Base-by-base conservation (phyloP, 2,797 vertebrate genomes). In the Tapirus indicus region DNA sequence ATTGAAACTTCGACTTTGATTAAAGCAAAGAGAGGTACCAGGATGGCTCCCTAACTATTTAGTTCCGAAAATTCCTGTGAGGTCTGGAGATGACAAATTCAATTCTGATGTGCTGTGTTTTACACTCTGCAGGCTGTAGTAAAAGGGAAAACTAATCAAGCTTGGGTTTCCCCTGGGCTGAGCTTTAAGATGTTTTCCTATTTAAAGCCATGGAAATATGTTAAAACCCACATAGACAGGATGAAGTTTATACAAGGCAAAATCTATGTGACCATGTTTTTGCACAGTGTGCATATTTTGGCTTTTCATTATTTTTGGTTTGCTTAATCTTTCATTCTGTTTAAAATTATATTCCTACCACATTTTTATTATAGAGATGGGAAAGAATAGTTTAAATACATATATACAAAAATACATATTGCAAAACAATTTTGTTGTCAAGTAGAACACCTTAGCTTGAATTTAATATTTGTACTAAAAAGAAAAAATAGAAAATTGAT, bases 41-140 rank as follows among this genome's bases (percentile, higher is more conserved):
- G 98, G 98, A 99, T 99, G 98, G 97, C 98, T 99, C 99, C 98
- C 98, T 99, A 99, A 99, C 98, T 98, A 98, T 98, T 98, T 98
- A 99, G 98, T 98, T 99, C 99, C 99, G 99, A 98, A 99, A 99
- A 99, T 99, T 99, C 98, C 99, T 99, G 99, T 99, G 99, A 98
- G 99, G 99, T 99, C 99, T 98, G 98, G 98, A 98, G 98, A 99
- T 99, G 99, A 99, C 99, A 99, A 99, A 99, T 99, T 99, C 99
- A 99, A 99, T 99, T 99, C 99, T 99, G 98, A 99, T 99, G 98
- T 98, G 98, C 98, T 98, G 98, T 98, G 98, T 98, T 99, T 99
- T 99, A 99, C 99, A 99, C 98, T 99, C 98, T 98, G 97, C 99
- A 99, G 99, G 98, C 99, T 99, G 89, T 95, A 98, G 98, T 98